These are phyloP conservation scores for Drosophila mayaguana DNA, from an alignment of 2,888 invertebrate species.

Conservation along the genomic window DNA sequence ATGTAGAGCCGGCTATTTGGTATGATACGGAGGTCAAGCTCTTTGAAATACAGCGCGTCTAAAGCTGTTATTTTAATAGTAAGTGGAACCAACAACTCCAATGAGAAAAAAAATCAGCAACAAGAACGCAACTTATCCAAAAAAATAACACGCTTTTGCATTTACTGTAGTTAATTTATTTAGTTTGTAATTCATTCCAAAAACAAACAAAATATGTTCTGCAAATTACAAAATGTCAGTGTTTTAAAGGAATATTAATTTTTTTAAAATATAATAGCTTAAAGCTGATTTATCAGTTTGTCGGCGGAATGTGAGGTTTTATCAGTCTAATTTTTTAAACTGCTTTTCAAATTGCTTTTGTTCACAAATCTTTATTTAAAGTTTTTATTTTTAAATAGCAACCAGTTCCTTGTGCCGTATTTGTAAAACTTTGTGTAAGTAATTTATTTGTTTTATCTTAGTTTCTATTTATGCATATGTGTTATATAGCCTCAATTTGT, in stretches of 20 bases:
- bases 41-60: slow-evolving; percentile 98
- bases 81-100: slow-evolving; percentile 28
- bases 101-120: slow-evolving; percentile 27
- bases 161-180: slow-evolving; percentile 74
- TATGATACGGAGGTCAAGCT: slow-evolving; percentile 99
- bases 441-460: slow-evolving; percentile 35
- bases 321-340: slow-evolving; percentile 36
- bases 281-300: slow-evolving; percentile 3
- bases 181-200: slow-evolving; percentile 66
- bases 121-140: slow-evolving; percentile 47
- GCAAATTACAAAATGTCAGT: slow-evolving; percentile 30
- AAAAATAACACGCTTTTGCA: slow-evolving; percentile 67
- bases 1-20: slow-evolving; percentile 99
- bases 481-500: neutral
- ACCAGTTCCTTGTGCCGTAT: slow-evolving; percentile 73
- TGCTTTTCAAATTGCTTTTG: slow-evolving; percentile 32
- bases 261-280: neutral
- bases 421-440: slow-evolving; percentile 37
- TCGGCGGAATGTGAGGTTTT: slow-evolving; percentile 45
- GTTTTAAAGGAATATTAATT: slow-evolving; percentile 33
- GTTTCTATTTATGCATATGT: slow-evolving; percentile 7
- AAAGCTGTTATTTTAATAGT: slow-evolving; percentile 65
- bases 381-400: slow-evolving; percentile 23
- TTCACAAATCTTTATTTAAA: slow-evolving; percentile 1
- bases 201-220: slow-evolving; percentile 14